phyloP scores from a whole-genome alignment of 2,797 vertebrate genomes.

The Ispidina picta region DNA sequence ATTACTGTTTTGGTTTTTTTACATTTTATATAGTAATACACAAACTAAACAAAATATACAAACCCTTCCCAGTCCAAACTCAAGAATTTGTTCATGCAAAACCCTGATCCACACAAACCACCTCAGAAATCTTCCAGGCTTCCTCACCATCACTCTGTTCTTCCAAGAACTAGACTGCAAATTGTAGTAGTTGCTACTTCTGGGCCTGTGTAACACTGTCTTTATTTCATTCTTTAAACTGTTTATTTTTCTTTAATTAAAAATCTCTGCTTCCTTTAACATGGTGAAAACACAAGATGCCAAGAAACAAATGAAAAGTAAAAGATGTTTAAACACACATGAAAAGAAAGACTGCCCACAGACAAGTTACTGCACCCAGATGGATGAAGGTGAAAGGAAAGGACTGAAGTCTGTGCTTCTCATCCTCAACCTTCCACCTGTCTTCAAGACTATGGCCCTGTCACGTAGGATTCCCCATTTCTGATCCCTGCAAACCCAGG shows the following conservation, averaged over 20 bases:
- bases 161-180: neutral
- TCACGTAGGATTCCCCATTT: neutral
- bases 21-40: neutral
- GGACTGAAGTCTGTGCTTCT: neutral
- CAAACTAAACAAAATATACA: neutral
- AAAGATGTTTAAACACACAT: neutral
- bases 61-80: neutral
- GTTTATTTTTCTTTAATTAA: neutral
- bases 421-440: neutral
- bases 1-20: neutral
- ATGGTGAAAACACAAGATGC: neutral
- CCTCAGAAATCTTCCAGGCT: neutral
- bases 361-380: neutral
- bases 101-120: neutral
- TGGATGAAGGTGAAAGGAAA: neutral
- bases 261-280: neutral
- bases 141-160: neutral
- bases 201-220: neutral
- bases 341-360: neutral
- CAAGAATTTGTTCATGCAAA: neutral
- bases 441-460: neutral
- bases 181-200: neutral
- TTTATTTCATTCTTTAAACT: neutral
- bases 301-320: neutral
- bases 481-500: fast-evolving